Evolutionary conservation across 92 coral and sea anemone genomes (phyloP).

Genomic region (Galaxea fascicularis): DNA sequence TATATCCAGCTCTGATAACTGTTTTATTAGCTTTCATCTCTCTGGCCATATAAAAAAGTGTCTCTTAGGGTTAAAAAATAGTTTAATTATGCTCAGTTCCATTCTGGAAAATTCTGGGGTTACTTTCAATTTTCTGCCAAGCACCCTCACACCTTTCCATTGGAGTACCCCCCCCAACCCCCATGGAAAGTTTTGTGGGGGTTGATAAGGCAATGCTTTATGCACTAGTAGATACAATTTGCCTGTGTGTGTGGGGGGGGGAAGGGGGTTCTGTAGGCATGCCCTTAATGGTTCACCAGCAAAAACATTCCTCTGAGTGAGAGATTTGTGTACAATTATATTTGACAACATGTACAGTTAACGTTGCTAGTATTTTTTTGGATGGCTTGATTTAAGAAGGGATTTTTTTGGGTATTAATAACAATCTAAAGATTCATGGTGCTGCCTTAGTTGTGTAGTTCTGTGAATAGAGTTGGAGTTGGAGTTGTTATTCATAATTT

Average conservation of each 20-base stretch:
- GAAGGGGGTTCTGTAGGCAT: constrained; percentile 2
- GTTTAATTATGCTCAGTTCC: constrained; percentile 11
- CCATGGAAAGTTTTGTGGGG: neutral
- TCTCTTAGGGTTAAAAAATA: constrained; percentile 42
- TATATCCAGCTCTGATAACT: constrained; percentile 7
- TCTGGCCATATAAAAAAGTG: constrained; percentile 12
- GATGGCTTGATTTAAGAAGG: too few species aligned
- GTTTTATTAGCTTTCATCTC: neutral
- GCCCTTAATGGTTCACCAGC: constrained; percentile 45
- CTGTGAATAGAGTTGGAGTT: constrained; percentile 41
- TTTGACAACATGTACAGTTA: constrained; percentile 38
- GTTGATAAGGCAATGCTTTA: constrained; percentile 8
- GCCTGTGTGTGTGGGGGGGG: constrained; percentile 1
- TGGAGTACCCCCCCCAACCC: neutral
- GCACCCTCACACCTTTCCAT: neutral
- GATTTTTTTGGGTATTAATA: too few species aligned
- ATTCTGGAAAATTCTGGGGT: constrained; percentile 28
- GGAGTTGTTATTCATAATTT: constrained; percentile 36
- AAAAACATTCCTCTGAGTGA: constrained; percentile 33
- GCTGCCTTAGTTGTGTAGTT: constrained; percentile 37
- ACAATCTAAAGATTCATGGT: too few species aligned
- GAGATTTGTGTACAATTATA: constrained; percentile 20
- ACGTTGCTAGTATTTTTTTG: constrained; percentile 25
- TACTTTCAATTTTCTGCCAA: constrained; percentile 23
- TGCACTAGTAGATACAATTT: constrained; percentile 26